Evolutionary conservation across 2,888 invertebrate genomes (phyloP), one percentile per base, ranked within the genome.

Genomic region (Craniophora ligustri): DNA sequence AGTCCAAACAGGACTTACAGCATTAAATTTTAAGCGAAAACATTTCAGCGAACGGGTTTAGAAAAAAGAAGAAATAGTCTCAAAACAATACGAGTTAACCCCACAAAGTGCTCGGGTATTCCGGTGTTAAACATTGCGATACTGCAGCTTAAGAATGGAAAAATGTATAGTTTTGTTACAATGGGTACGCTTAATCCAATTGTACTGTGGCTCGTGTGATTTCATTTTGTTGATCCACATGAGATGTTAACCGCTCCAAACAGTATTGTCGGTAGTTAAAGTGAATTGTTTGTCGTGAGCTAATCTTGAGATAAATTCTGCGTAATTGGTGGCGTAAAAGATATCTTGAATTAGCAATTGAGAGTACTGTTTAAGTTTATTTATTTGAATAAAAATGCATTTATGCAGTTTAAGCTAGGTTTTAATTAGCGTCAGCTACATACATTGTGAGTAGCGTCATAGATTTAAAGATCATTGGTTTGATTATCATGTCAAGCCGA

Each of bases 111-210:
- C 50, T 38, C 39, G 51, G 47, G 49, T 39, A 45, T 50, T 58
- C 31, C 45, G 30, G 56, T 63, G 71, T 59, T 60, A 81, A 81
- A 82, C 84, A 84, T 74, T 67, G 81, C 74, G 71, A 84, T 82
- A 80, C 78, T 64, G 67, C 71, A 75, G 83, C 81, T 89, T 83
- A 86, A 26, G 84, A 85, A 83, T 83, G 80, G 87, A 78, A 84
- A 59, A 88, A 91, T 89, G 89, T 91, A 91, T 90, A 79, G 87
- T 79, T 79, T 76, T 70, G 77, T 78, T 83, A 91, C 89, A 91
- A 90, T 88, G 75, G 56, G 78, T 70, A 71, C 76, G 78, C 65
- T 84, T 89, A 88, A 90, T 88, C 87, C 85, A 79, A 84, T 85
- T 78, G 74, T 70, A 67, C 74, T 73, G 75, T 45, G 75, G 77